Base-by-base conservation (phyloP, 2,113 vertebrate species). In the Tringa solitaria region DNA sequence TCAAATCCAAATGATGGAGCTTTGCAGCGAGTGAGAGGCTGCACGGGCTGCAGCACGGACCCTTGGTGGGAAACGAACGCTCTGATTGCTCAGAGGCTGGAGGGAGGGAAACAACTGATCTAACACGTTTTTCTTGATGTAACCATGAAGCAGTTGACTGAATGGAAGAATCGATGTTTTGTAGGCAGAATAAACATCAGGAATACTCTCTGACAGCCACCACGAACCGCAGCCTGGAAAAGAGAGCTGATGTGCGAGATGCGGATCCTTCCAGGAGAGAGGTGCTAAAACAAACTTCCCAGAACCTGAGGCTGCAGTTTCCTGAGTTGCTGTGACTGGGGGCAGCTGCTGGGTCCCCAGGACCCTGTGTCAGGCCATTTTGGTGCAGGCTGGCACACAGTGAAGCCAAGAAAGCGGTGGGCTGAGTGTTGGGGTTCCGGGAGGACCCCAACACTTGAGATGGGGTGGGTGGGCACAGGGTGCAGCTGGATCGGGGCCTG, bases 271-370 rank as follows among this genome's bases (percentile, higher is more conserved):
- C n/a, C 63, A 61, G 93, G 51, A 79, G 50, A 43, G 35, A 2
- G 8, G n/a, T 3, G 6, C 81, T 54, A 9, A 10, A 56, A 2
- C 39, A 32, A 33, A 57, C 37, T 45, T 10, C 48, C 10, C 63
- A 26, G 90, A 35, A 33, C 27, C 16, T 0, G 2, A 33, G 64
- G 22, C 60, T 78, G 82, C 9, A 9, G 23, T 12, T 82, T 27
- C 45, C 45, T 0, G 1, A 5, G 17, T 14, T 46, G 37, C 37
- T 54, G 9, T 1, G 1, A 0, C 0, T 14, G 4, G 43, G 39
- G 17, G 46, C 32, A 23, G 32, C 76, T 22, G 33, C 68, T 33
- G 43, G 9, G 12, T 53, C 33, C 6, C 22, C 18, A 6, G 7
- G 14, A 45, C 19, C 27, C 37, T 4, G 16, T 0, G 8, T 10